Conservation (phyloP, 2,888 invertebrate genomes). For the Stenchaetothrips biformis region DNA sequence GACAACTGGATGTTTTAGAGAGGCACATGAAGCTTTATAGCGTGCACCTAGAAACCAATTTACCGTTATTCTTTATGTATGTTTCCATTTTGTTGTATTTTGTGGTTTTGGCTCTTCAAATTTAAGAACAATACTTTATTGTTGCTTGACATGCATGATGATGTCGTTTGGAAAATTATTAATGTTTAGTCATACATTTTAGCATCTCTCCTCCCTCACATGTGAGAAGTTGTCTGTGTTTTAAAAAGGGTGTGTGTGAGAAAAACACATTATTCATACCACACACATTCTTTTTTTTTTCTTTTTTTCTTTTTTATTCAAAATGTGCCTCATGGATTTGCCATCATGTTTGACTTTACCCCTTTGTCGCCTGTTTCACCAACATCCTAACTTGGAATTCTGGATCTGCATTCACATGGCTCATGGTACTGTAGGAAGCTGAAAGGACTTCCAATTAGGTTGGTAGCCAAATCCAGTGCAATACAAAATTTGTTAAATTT, state of each 20-base stretch:
- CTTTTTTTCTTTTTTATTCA: not conserved
- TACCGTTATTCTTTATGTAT: not conserved
- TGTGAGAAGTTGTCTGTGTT: not conserved
- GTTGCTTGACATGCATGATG: not conserved
- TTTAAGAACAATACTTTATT: not conserved
- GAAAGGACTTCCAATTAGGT: conserved; percentile 61
- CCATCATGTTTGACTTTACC: not conserved
- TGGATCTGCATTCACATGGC: conserved; percentile 5
- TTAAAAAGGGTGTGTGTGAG: not conserved
- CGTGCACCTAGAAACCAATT: not conserved
- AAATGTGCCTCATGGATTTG: not conserved
- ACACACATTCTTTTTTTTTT: not conserved
- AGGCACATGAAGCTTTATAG: conserved; percentile 18
- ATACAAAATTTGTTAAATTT: not conserved
- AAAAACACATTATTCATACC: not conserved
- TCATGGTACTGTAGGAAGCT: conserved; percentile 58
- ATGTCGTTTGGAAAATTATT: not conserved
- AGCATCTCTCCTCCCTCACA: not conserved
- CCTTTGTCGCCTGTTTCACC: not conserved
- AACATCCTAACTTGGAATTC: not conserved
- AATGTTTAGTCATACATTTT: not conserved
- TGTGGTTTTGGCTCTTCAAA: not conserved
- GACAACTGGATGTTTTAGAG: not conserved
- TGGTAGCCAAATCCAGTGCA: conserved; percentile 38
- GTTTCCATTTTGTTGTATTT: not conserved